Conservation (phyloP, 2,888 invertebrate genomes). For the Dicyrtomina minuta region DNA sequence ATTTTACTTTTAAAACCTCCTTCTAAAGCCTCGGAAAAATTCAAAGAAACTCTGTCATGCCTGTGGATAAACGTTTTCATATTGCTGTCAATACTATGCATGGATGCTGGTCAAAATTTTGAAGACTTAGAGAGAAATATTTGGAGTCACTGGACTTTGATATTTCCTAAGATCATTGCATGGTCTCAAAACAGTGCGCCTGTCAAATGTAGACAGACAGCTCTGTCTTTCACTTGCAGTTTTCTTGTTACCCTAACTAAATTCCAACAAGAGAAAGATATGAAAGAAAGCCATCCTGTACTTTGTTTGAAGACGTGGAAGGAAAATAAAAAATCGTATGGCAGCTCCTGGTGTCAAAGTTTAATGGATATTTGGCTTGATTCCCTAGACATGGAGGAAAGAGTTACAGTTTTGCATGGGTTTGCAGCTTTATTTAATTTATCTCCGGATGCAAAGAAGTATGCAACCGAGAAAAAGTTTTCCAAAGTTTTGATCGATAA, state of each 20-base stretch:
- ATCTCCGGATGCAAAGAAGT: slow-evolving; percentile 37
- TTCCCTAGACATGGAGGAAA: slow-evolving; percentile 39
- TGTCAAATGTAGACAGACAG: slow-evolving; percentile 38
- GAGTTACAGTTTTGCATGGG: slow-evolving; percentile 37
- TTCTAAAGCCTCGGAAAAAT: slow-evolving; percentile 15
- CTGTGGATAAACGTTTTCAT: slow-evolving; percentile 47
- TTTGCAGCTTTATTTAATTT: slow-evolving; percentile 38
- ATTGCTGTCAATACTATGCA: slow-evolving; percentile 38
- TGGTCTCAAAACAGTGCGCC: slow-evolving; percentile 43
- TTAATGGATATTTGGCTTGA: slow-evolving; percentile 40
- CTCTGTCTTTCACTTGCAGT: slow-evolving; percentile 35
- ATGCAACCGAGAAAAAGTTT: slow-evolving; percentile 41
- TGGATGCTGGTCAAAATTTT: slow-evolving; percentile 47
- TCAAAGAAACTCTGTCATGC: slow-evolving; percentile 35
- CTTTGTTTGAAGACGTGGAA: slow-evolving; percentile 42
- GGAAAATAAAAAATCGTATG: slow-evolving; percentile 40
- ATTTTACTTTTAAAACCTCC: slow-evolving; percentile 5
- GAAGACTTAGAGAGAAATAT: slow-evolving; percentile 48
- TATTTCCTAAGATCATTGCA: slow-evolving; percentile 37
- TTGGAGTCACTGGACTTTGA: slow-evolving; percentile 38
- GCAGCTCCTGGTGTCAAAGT: slow-evolving; percentile 36
- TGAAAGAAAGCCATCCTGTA: slow-evolving; percentile 11
- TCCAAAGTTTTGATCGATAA: slow-evolving; percentile 32
- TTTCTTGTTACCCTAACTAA: slow-evolving; percentile 36
- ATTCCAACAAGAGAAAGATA: slow-evolving; percentile 31